Base-by-base conservation (phyloP, 1,140 invertebrate genomes). In the Anthonomus grandis region DNA sequence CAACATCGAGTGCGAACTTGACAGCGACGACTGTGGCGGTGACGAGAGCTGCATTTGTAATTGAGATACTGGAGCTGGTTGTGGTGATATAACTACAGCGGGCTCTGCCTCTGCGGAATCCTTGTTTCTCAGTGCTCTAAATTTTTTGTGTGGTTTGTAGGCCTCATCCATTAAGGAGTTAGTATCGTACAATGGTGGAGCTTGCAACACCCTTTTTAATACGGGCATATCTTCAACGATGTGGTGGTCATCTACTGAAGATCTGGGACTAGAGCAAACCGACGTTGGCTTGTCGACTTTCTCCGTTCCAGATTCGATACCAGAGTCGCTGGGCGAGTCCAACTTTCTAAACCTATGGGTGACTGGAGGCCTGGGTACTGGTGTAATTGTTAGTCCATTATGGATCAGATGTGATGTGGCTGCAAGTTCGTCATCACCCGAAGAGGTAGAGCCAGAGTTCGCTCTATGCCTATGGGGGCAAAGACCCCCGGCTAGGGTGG, bases 121-220 rank as follows among this genome's bases (percentile, higher is more conserved):
- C 61, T 89, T 87, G 64, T 86, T 83, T 4, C 89, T 76, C 64
- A 90, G 74, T 0, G 89, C 88, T 3, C 92, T 82, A 81, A 95
- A 95, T 72, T 95, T 95, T 73, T 95, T 95, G 78, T 95, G 93
- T 38, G 91, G 91, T 67, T 93, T 91, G 77, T 95, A 95, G 1
- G 91, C 91, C 74, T 94, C 91, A 70, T 94, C 91, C 91, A 95
- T 94, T 31, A 95, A 74, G 1, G 89, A 88, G 66, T 90, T 90
- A 36, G 90, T 91, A 67, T 91, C 89, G 73, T 90, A 90, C 1
- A 94, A 75, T 0, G 93, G 93, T 1, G 93, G 93, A 1, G 92
- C 92, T 71, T 95, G 91, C 0, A 95, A 79, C 0, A 93, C 92
- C 19, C 92, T 82, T 69, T 95, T 95, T 48, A 96, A 75, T 53